phyloP scores from a whole-genome alignment of 2,888 invertebrate genomes.

The Scaptodrosophila latifasciaeformis region DNA sequence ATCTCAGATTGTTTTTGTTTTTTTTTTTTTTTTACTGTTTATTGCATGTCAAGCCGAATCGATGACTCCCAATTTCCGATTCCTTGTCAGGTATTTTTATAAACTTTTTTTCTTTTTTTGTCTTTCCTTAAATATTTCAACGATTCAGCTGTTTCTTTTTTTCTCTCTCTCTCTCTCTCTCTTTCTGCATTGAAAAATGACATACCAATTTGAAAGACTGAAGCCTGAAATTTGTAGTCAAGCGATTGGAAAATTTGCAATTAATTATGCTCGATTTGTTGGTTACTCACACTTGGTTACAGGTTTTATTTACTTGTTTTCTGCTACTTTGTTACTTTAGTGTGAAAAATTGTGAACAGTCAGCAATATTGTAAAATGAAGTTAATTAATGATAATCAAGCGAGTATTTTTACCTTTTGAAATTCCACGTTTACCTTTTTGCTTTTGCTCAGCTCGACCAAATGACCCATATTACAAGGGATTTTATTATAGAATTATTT shows the following conservation, averaged over 20 bases:
- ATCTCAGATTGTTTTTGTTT: neutral
- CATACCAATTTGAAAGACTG: neutral
- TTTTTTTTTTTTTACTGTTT: too few species aligned
- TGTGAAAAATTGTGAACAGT: constrained; percentile 34
- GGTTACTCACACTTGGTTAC: neutral
- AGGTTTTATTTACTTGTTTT: constrained; percentile 7
- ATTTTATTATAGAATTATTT: too few species aligned
- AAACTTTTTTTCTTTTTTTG: neutral
- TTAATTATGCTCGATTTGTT: constrained; percentile 44
- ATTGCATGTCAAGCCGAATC: neutral
- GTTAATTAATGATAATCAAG: constrained; percentile 45
- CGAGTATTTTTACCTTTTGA: constrained; percentile 20
- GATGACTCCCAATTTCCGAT: neutral
- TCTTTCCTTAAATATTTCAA: constrained; percentile 15
- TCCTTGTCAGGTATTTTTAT: neutral
- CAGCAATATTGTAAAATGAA: too few species aligned
- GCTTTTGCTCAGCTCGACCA: constrained; percentile 21
- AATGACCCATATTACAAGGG: constrained; percentile 59
- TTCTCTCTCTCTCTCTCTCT: neutral
- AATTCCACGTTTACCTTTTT: neutral
- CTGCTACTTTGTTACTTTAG: constrained; percentile 18
- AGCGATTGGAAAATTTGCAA: constrained; percentile 34
- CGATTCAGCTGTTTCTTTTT: neutral
- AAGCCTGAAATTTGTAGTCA: constrained; percentile 25
- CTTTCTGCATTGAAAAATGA: too few species aligned